Evolutionary conservation across 2,113 vertebrate genomes (phyloP).

Genomic region (Circaetus gallicus): DNA sequence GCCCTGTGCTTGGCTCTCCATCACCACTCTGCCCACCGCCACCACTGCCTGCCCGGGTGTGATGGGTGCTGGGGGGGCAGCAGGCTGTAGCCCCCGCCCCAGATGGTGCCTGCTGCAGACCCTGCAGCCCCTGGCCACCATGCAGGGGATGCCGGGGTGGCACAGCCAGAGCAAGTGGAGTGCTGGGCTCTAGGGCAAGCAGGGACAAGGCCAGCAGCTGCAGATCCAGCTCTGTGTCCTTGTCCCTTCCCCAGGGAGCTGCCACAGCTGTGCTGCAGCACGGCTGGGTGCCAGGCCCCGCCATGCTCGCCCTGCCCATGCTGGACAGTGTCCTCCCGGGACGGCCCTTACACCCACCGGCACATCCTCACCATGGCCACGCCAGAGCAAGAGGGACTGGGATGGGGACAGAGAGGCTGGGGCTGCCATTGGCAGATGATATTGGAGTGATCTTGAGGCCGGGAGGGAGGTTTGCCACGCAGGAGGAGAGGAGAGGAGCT

Average conservation of each 20-base stretch:
- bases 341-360: fast-evolving
- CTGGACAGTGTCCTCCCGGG: fast-evolving
- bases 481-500: background rate
- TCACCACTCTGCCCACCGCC: background rate
- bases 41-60: background rate
- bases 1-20: background rate
- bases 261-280: background rate
- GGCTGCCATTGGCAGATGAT: background rate
- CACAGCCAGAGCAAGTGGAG: fast-evolving
- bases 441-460: constrained; percentile 37
- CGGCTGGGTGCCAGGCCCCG: background rate
- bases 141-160: background rate
- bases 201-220: background rate
- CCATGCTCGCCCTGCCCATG: fast-evolving
- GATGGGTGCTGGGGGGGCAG: background rate
- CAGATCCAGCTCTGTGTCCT: background rate
- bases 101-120: background rate
- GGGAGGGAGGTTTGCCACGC: background rate
- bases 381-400: background rate
- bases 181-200: background rate
- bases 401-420: background rate
- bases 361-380: fast-evolving
- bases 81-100: background rate
- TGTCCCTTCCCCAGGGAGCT: background rate
- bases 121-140: fast-evolving